A percentile compares a stretch with the other conserved stretches of the same genome.
Evolutionary conservation across 2,113 vertebrate genomes (phyloP).

Genomic region (Maccullochella peelii): DNA sequence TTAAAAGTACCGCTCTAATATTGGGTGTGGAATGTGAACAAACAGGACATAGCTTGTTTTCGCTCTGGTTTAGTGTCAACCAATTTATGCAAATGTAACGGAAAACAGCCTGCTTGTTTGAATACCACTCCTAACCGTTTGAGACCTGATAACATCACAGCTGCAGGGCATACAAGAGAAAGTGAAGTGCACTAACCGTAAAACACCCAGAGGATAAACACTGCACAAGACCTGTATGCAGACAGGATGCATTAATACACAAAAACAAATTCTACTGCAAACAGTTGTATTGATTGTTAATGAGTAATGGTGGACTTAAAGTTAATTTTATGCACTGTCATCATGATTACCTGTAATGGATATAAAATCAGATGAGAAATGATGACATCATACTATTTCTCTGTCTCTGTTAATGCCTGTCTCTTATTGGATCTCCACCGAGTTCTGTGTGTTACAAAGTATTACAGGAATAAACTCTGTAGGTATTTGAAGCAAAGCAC

Average conservation of each 20-base stretch:
- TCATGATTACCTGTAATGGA: slow-evolving; percentile 54
- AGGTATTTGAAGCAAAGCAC: slow-evolving; percentile 1
- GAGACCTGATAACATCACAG: slow-evolving; percentile 57
- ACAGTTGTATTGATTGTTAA: slow-evolving; percentile 56
- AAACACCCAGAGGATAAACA: slow-evolving; percentile 23
- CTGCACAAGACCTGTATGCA: slow-evolving; percentile 30
- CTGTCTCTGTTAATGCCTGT: slow-evolving; percentile 15
- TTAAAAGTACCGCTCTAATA: slow-evolving; percentile 51
- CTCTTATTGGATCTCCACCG: slow-evolving; percentile 17
- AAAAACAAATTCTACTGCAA: slow-evolving; percentile 22
- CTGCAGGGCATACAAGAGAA: slow-evolving; percentile 46
- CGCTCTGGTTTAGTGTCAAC: slow-evolving; percentile 56
- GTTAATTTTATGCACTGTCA: slow-evolving; percentile 40
- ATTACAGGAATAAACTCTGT: slow-evolving; percentile 14
- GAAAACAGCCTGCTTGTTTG: slow-evolving; percentile 57
- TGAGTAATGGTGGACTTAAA: slow-evolving; percentile 38
- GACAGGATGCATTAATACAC: slow-evolving; percentile 55
- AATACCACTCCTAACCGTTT: slow-evolving; percentile 46
- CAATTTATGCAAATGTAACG: slow-evolving; percentile 73
- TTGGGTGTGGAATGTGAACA: slow-evolving; percentile 49
- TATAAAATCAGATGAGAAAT: slow-evolving; percentile 39
- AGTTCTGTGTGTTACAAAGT: background rate
- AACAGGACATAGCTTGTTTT: slow-evolving; percentile 67
- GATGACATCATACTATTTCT: slow-evolving; percentile 3
- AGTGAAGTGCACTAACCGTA: slow-evolving; percentile 34